phyloP scores from a whole-genome alignment of 2,113 vertebrate genomes.

The Mionectes macconnelli region DNA sequence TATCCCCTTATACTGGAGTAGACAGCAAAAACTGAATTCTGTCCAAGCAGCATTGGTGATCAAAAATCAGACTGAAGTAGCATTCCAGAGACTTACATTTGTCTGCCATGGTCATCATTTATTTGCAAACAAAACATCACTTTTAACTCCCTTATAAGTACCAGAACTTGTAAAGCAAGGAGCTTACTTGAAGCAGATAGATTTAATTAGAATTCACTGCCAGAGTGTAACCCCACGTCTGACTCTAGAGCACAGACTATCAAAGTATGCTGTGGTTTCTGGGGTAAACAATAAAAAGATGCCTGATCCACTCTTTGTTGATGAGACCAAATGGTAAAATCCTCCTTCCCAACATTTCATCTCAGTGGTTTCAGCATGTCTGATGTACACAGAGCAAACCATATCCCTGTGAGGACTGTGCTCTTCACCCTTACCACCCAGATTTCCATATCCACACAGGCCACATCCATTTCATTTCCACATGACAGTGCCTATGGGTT shows the following conservation, averaged over 20 bases:
- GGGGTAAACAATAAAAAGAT: background rate
- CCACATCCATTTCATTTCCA: background rate
- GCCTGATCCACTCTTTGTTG: background rate
- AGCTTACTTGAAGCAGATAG: background rate
- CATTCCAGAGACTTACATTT: background rate
- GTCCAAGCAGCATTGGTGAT: background rate
- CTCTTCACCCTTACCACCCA: background rate
- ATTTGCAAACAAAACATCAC: background rate
- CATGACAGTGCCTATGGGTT: background rate
- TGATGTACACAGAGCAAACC: background rate
- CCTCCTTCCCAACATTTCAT: background rate
- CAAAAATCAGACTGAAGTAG: background rate
- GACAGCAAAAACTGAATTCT: background rate
- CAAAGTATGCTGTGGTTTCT: background rate
- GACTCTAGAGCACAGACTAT: background rate
- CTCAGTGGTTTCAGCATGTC: background rate
- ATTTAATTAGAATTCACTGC: background rate
- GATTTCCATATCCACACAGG: background rate
- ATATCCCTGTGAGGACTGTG: background rate
- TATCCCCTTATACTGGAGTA: background rate
- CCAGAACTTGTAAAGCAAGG: background rate
- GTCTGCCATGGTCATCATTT: background rate
- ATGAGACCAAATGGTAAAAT: background rate
- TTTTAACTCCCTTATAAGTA: background rate
- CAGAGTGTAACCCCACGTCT: background rate